Evolutionary conservation across 2,113 vertebrate genomes (phyloP).

Genomic region (Mustelus asterias): DNA sequence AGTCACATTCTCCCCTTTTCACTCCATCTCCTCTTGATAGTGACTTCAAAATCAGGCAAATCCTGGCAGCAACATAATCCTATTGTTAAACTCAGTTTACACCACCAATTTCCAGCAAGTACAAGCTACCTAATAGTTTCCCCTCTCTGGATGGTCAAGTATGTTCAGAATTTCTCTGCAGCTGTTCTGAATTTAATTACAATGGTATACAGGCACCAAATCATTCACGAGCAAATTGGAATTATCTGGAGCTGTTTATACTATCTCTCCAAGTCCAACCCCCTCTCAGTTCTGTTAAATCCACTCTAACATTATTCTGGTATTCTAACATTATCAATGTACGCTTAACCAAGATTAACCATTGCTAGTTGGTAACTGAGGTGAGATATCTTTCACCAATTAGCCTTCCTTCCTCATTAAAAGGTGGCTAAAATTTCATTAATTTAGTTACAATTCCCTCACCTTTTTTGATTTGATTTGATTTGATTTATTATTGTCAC

Average conservation of each 20-base stretch:
- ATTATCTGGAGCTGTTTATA: background rate
- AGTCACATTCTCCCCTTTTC: background rate
- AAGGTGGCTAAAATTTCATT: background rate
- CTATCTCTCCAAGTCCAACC: background rate
- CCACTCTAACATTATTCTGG: background rate
- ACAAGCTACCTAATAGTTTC: background rate
- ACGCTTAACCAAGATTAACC: background rate
- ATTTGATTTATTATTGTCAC: too few species aligned
- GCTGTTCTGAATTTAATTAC: background rate
- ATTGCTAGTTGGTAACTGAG: background rate
- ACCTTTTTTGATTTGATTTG: too few species aligned
- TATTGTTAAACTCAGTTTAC: background rate
- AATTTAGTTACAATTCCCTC: background rate
- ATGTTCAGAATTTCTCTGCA: background rate
- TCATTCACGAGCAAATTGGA: background rate
- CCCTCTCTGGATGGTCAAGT: background rate
- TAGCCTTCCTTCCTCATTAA: background rate
- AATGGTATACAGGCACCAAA: background rate
- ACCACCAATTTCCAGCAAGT: background rate
- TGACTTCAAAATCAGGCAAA: background rate
- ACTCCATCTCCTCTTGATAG: background rate
- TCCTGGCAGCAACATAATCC: background rate
- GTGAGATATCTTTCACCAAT: background rate
- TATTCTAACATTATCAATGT: background rate
- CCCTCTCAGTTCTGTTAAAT: background rate